These are phyloP conservation scores for Chlorodrepanis virens DNA, from an alignment of 2,113 vertebrate genomes.

Conservation along the genomic window DNA sequence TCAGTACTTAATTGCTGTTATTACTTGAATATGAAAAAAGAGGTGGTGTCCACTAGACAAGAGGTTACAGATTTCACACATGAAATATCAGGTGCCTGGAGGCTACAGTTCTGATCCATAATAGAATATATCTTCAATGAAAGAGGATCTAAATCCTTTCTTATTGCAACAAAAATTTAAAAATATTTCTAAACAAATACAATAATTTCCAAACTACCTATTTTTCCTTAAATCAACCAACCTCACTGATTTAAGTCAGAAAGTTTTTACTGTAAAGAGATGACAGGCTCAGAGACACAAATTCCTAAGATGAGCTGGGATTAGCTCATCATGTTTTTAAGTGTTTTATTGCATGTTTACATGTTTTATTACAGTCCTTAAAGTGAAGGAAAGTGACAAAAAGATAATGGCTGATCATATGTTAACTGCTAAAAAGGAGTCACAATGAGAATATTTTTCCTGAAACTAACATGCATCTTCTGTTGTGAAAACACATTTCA, in stretches of 20 bases:
- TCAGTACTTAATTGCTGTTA: constrained; percentile 29
- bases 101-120: background rate
- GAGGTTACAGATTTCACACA: background rate
- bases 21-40: background rate
- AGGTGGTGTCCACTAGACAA: background rate
- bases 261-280: background rate
- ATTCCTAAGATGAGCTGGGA: background rate
- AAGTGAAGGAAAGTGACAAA: background rate
- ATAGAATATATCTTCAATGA: background rate
- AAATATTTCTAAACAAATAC: background rate
- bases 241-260: background rate
- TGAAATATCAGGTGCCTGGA: background rate
- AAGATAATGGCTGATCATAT: background rate
- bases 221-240: background rate
- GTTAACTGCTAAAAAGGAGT: background rate
- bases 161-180: background rate
- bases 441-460: background rate
- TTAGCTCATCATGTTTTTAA: background rate
- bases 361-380: background rate
- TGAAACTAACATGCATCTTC: background rate
- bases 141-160: background rate
- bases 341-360: background rate
- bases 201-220: background rate
- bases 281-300: background rate
- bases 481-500: background rate